These are phyloP conservation scores for Sebastes fasciatus DNA, from an alignment of 2,113 vertebrate species.

Conservation along the genomic window DNA sequence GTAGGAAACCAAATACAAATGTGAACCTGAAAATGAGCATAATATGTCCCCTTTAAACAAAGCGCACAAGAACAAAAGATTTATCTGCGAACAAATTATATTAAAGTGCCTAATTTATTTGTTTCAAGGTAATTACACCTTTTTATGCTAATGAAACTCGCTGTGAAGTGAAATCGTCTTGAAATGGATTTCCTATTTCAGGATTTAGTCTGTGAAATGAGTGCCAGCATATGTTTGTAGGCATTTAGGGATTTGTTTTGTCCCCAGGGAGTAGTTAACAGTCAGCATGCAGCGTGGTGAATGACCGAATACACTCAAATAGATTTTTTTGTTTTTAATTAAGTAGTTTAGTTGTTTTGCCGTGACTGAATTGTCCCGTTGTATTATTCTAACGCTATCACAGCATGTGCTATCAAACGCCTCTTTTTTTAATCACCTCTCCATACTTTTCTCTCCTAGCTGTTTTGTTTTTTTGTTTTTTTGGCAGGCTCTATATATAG, in stretches of 20 bases:
- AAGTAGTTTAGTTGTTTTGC: constrained; percentile 32
- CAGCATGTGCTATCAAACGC: constrained; percentile 54
- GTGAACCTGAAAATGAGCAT: too few species aligned
- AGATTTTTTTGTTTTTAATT: constrained; percentile 14
- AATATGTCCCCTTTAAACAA: not conserved
- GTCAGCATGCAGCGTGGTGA: constrained; percentile 12
- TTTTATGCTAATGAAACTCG: not conserved
- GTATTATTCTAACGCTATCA: constrained; percentile 58
- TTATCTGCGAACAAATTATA: not conserved
- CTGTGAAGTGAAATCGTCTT: not conserved
- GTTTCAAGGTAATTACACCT: not conserved
- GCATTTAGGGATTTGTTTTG: constrained; percentile 42
- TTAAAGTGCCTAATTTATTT: not conserved
- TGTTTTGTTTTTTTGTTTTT: constrained; percentile 1
- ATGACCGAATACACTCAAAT: constrained; percentile 41
- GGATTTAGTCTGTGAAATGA: constrained; percentile 3
- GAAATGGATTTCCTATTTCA: constrained; percentile 6
- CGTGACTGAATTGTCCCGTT: constrained; percentile 40
- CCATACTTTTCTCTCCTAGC: constrained; percentile 49
- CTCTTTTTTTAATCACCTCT: constrained; percentile 58
- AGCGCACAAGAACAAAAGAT: not conserved
- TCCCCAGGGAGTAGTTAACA: constrained; percentile 25
- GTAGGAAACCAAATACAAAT: too few species aligned
- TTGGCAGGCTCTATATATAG: constrained; percentile 74
- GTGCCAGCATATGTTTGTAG: constrained; percentile 32